Percentiles rank a stretch among this genome's conserved stretches.
These are phyloP conservation scores for Pyxicephalus adspersus DNA, from an alignment of 2,113 vertebrate genomes.

Conservation along the genomic window DNA sequence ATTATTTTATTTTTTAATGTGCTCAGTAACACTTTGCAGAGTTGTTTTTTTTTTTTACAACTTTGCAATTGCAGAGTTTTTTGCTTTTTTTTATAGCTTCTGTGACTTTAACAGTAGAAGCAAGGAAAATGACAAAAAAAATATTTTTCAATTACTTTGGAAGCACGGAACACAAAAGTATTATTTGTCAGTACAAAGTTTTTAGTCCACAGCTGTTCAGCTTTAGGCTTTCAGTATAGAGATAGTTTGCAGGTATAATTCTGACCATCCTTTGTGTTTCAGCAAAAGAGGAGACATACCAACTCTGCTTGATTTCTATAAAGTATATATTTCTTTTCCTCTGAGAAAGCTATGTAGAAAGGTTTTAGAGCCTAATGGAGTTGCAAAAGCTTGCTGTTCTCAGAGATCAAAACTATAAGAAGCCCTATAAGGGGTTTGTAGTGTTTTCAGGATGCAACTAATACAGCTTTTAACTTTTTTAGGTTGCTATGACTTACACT, in stretches of 20 bases:
- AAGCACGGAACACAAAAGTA: not conserved
- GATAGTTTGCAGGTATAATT: slow-evolving; percentile 27
- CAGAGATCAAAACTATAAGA: slow-evolving; percentile 44
- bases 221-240: slow-evolving; percentile 27
- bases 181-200: slow-evolving; percentile 9
- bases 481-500: slow-evolving; percentile 11
- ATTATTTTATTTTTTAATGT: too few species aligned
- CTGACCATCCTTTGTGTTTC: slow-evolving; percentile 40
- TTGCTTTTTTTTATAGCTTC: too few species aligned
- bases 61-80: too few species aligned
- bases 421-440: slow-evolving; percentile 1
- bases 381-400: slow-evolving; percentile 31
- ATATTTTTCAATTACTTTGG: slow-evolving; percentile 19
- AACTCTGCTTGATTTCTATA: slow-evolving; percentile 42
- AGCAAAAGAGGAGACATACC: slow-evolving; percentile 23
- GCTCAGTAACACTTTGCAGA: too few species aligned
- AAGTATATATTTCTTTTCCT: slow-evolving; percentile 32
- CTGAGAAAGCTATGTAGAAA: slow-evolving; percentile 7
- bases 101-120: not conserved
- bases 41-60: not conserved
- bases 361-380: slow-evolving; percentile 37
- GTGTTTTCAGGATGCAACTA: slow-evolving; percentile 35
- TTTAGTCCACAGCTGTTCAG: slow-evolving; percentile 31
- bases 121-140: not conserved
- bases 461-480: slow-evolving; percentile 26